A percentile compares a stretch with the other conserved stretches of the same genome.
Evolutionary conservation across 1,140 invertebrate genomes (phyloP).

Genomic region (Rhagoletis pomonella): DNA sequence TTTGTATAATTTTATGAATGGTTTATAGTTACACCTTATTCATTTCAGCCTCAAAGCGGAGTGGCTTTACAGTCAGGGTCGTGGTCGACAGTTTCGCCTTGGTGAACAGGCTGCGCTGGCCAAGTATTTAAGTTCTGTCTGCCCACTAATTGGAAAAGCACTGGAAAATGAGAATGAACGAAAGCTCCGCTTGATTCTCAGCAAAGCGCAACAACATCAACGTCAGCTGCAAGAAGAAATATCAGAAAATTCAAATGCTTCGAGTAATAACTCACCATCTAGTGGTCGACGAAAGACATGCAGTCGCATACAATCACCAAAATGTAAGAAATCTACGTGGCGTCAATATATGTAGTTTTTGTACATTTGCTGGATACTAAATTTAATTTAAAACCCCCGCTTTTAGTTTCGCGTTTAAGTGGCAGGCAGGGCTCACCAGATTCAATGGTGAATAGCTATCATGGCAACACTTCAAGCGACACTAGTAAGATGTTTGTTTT

Average conservation of each 20-base stretch:
- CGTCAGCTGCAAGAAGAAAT: constrained; percentile 84
- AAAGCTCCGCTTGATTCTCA: constrained; percentile 88
- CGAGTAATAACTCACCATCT: constrained; percentile 72
- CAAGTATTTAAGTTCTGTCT: constrained; percentile 87
- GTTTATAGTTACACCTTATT: constrained; percentile 53
- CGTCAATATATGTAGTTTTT: neutral
- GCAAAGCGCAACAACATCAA: constrained; percentile 93
- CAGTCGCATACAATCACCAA: constrained; percentile 72
- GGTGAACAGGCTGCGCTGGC: constrained; percentile 89
- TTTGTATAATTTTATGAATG: neutral
- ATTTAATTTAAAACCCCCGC: constrained; percentile 12
- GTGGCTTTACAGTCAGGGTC: constrained; percentile 95
- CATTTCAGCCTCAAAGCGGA: constrained; percentile 89
- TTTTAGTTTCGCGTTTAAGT: constrained; percentile 74
- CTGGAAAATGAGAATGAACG: constrained; percentile 89
- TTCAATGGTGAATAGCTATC: constrained; percentile 82
- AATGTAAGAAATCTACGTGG: constrained; percentile 62
- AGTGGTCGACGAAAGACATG: constrained; percentile 68
- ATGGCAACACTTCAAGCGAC: constrained; percentile 73
- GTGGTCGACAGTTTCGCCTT: constrained; percentile 88
- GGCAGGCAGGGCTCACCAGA: constrained; percentile 80
- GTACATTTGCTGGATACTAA: neutral
- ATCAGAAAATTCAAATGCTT: constrained; percentile 70
- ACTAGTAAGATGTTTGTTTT: constrained; percentile 60
- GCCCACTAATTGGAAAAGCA: constrained; percentile 84